Evolutionary conservation across 2,888 invertebrate species (phyloP), one percentile per base, ranked within the genome.

Genomic region (Zaprionus bogoriensis): DNA sequence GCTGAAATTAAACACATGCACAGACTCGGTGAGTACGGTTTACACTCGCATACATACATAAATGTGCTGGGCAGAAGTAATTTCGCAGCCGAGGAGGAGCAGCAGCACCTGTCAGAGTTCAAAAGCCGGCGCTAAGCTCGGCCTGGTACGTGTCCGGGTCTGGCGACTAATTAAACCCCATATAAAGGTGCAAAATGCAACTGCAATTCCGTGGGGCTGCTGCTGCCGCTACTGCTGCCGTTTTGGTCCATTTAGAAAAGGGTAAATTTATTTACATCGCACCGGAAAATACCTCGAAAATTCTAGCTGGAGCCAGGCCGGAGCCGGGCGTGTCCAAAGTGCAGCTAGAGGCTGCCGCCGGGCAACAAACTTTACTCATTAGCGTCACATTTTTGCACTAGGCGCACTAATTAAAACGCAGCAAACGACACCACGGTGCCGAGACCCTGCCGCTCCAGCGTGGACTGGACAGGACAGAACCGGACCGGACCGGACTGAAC

Each of bases 311-410:
- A 53, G 68, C 59, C 2, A 32, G 45, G 36, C 10, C 28, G 14
- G 28, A 28, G n/a, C n/a, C n/a, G n/a, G n/a, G n/a, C n/a, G n/a
- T n/a, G n/a, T n/a, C n/a, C 53, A 19, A 48, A 46, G 28, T 57
- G 42, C 17, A 41, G 44, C 44, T 50, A 48, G 55, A 28, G 41
- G 61, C 57, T 60, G 58, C 73, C 61, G 61, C 19, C 62, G 79
- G 78, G 76, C 67, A 81, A 74, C 86, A 80, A 83, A 83, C 82
- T 83, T 83, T 83, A 83, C 82, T 83, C 82, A 83, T 83, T 83
- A 85, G 86, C 80, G 70, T 73, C 69, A 74, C 68, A 75, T 82
- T 85, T 80, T 75, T 70, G 78, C 55, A 48, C 76, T 72, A 76
- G 81, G 78, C 74, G 67, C 74, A 65, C 81, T 82, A 82, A 82